phyloP scores from a whole-genome alignment of 2,888 invertebrate species.

The Boloria selene region DNA sequence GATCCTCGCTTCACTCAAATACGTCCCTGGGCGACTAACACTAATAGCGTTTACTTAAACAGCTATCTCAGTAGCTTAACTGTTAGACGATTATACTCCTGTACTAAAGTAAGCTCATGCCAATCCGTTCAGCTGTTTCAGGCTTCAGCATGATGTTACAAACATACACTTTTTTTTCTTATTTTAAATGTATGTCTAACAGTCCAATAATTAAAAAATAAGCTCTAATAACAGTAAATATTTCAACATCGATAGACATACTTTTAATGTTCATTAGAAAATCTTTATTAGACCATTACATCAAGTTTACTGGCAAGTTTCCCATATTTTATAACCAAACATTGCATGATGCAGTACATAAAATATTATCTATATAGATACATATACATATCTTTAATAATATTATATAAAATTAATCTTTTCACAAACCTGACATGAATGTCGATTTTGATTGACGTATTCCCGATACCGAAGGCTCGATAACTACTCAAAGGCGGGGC shows the following conservation, averaged over 20 bases:
- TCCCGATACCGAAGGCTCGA: conserved; percentile 28
- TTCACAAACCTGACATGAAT: conserved; percentile 24
- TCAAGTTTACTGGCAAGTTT: conserved; percentile 10
- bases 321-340: conserved; percentile 1
- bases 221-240: neutral
- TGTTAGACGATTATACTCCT: too few relatives aligned
- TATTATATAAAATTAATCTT: conserved; percentile 27
- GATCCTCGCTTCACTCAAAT: too few relatives aligned
- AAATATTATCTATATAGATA: neutral
- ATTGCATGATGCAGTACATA: neutral
- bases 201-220: too few relatives aligned
- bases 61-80: too few relatives aligned
- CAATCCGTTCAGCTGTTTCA: too few relatives aligned
- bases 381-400: neutral
- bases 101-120: too few relatives aligned
- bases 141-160: too few relatives aligned
- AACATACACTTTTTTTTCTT: too few relatives aligned
- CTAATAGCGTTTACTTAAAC: too few relatives aligned
- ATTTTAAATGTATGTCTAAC: too few relatives aligned
- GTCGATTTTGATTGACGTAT: conserved; percentile 36
- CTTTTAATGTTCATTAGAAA: conserved; percentile 8
- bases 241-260: neutral
- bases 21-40: too few relatives aligned
- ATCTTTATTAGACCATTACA: conserved; percentile 9
- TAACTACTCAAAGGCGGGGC: conserved; percentile 35